Evolutionary conservation across 2,888 invertebrate species (phyloP).

Genomic region (Sphaeridia pumilis): DNA sequence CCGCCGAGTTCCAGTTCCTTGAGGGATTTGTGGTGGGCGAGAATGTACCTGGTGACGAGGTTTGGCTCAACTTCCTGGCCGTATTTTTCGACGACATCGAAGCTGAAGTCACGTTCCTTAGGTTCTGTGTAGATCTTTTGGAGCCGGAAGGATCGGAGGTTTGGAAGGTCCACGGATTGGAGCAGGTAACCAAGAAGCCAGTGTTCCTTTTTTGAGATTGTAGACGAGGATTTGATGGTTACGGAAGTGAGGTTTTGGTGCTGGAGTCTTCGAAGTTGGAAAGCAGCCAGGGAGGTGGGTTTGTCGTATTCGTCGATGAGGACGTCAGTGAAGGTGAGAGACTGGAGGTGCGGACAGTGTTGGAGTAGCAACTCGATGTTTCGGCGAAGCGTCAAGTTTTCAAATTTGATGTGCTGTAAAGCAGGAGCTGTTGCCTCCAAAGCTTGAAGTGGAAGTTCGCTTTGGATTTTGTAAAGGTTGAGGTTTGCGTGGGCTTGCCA

Average conservation of each 20-base stretch:
- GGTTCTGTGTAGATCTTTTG: background rate
- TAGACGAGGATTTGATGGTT: background rate
- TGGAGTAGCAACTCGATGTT: background rate
- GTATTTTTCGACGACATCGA: constrained; percentile 9
- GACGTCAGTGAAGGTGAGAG: constrained; percentile 4
- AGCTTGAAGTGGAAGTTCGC: background rate
- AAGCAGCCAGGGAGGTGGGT: too few species aligned
- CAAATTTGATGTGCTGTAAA: background rate
- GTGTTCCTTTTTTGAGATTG: constrained; percentile 1
- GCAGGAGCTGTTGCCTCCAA: background rate
- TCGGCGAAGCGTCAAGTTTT: background rate
- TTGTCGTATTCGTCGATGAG: constrained; percentile 5
- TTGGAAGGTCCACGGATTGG: background rate
- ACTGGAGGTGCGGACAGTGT: constrained; percentile 1
- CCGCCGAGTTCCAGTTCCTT: background rate
- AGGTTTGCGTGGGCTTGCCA: background rate
- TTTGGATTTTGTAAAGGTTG: background rate
- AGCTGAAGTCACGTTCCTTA: background rate
- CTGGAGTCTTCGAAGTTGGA: background rate
- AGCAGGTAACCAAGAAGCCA: background rate
- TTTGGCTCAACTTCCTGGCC: constrained; percentile 5
- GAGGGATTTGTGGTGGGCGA: background rate
- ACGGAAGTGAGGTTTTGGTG: background rate
- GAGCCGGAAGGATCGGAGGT: background rate
- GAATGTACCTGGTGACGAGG: constrained; percentile 1